Evolutionary conservation across 2,888 invertebrate species (phyloP), one percentile per base, ranked within the genome.

Genomic region (Drosophila anceps): DNA sequence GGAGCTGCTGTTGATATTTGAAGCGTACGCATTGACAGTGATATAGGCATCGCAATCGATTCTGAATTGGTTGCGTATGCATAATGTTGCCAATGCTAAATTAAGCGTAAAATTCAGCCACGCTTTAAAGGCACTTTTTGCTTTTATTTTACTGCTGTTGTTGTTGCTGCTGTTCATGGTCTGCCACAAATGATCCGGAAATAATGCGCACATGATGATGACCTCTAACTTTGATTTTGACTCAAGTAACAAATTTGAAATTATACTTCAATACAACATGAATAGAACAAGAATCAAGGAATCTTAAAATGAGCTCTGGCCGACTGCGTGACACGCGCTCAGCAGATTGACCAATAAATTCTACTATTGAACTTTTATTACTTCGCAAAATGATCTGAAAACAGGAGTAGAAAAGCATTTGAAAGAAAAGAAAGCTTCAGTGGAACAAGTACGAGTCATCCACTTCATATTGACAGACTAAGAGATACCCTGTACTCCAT

Each of bases 151-250:
- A 18, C 7, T 18, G 18, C 20, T 37, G 20, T 7, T 64, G 43
- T 39, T 54, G 50, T 20, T 35, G 35, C 24, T 53, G 51, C 7
- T 64, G 48, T 48, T 51, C 65, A 39, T 37, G 61, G 54, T 54
- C 69, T 66, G 58, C 58, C 61, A 48, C 75, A 91, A 90, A 90
- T 90, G 90, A 91, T 81, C 77, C 89, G 90, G 90, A 86, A 91
- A 84, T 90, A 91, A 90, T 87, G 62, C 71, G 68, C 73, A 81
- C 81, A 82, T 78, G 54, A 54, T 39, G 54, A 37, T 54, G 54
- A 54, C 54, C 39, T 27, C 39, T 18, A 35, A 39, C 54, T 54
- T 39, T 54, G 54, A 39, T 54, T 54, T 54, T 54, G 39, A 54
- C 39, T 54, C 27, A 13, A 54, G 37, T 29, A 24, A 29, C 27